Conservation (phyloP, 2,797 vertebrate genomes). For the Neoniphon sammara region DNA sequence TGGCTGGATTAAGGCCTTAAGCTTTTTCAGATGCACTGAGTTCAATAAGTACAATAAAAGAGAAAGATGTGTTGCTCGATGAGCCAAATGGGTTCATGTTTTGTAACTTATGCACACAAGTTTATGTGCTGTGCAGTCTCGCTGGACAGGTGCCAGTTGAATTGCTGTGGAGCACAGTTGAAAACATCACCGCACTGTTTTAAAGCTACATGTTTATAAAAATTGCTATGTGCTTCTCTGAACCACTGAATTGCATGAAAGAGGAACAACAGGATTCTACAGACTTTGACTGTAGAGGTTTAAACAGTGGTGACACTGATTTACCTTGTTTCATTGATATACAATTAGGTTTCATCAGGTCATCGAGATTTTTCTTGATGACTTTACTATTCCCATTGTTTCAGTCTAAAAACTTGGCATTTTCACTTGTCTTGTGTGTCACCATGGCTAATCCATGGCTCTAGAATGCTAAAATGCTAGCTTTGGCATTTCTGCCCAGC, state of each 20-base stretch:
- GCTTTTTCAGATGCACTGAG: slow-evolving; percentile 66
- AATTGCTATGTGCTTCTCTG: background rate
- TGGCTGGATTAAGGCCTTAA: slow-evolving; percentile 59
- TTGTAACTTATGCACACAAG: slow-evolving; percentile 44
- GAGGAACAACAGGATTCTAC: background rate
- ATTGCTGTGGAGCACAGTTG: slow-evolving; percentile 44
- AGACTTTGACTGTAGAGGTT: background rate
- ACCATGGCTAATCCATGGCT: slow-evolving; percentile 34
- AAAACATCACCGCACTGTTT: slow-evolving; percentile 37
- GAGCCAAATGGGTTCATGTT: slow-evolving; percentile 48
- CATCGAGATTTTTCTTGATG: slow-evolving; percentile 24
- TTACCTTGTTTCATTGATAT: too few species aligned
- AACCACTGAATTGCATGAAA: background rate
- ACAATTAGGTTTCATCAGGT: too few species aligned
- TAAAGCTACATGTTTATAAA: slow-evolving; percentile 12
- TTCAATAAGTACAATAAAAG: slow-evolving; percentile 64
- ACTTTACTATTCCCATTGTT: slow-evolving; percentile 53
- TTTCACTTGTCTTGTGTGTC: slow-evolving; percentile 56
- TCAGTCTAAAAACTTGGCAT: slow-evolving; percentile 50
- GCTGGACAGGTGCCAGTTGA: slow-evolving; percentile 39
- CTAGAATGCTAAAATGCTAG: slow-evolving; percentile 21
- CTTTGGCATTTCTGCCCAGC: slow-evolving; percentile 31
- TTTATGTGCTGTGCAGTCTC: slow-evolving; percentile 39
- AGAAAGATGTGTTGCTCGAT: slow-evolving; percentile 36
- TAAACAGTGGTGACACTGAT: slow-evolving; percentile 1